A percentile compares a stretch with the other conserved stretches of the same genome.
phyloP scores from a whole-genome alignment of 2,113 vertebrate species.

The Burhinus bistriatus region DNA sequence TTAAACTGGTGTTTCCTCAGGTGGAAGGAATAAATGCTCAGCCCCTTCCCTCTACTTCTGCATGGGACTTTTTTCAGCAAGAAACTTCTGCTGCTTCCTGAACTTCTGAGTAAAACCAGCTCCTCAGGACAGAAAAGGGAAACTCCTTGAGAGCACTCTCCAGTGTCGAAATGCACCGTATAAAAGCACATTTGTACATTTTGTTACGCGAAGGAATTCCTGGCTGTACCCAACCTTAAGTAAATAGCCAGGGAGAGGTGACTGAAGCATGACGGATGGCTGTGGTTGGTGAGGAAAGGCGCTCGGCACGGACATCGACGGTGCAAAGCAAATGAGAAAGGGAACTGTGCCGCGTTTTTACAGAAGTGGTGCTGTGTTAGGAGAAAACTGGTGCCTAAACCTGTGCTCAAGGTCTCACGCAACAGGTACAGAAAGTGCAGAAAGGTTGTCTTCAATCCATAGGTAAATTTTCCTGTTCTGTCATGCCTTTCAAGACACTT shows the following conservation, averaged over 20 bases:
- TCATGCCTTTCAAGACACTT: background rate
- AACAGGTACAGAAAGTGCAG: background rate
- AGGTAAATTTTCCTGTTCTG: background rate
- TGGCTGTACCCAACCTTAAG: background rate
- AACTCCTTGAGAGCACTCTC: background rate
- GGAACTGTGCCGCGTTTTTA: background rate
- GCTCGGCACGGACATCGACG: rapidly evolving
- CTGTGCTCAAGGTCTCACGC: background rate
- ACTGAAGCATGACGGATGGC: background rate
- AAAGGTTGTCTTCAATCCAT: background rate
- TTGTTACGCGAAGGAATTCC: background rate
- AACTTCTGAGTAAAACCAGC: background rate
- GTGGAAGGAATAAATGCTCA: background rate
- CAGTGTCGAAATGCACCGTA: rapidly evolving
- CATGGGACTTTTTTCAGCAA: background rate
- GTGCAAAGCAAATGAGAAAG: background rate
- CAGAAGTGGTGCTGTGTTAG: background rate
- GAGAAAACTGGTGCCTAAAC: background rate
- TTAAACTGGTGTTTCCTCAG: background rate
- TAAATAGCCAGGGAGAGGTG: conserved; percentile 31
- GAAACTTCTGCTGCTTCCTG: background rate
- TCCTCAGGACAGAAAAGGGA: background rate
- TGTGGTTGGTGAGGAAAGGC: background rate
- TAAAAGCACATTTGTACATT: background rate
- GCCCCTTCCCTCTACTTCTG: background rate